phyloP scores from a whole-genome alignment of 1,140 invertebrate species.

The Potamilus streckersoni region DNA sequence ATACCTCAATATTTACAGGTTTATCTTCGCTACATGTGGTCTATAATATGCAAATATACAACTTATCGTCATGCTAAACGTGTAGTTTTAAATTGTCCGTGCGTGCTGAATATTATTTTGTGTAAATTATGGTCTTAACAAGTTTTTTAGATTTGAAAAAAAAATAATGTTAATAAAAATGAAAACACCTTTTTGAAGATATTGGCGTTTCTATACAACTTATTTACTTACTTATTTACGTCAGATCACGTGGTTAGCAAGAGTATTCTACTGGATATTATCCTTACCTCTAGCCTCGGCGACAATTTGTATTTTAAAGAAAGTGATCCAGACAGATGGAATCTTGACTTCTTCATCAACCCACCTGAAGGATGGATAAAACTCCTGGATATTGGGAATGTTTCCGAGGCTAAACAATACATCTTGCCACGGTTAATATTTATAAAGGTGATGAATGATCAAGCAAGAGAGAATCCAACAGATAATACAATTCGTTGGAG shows the following conservation, averaged over 20 bases:
- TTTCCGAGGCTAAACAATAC: slow-evolving; percentile 12
- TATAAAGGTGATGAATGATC: slow-evolving; percentile 9
- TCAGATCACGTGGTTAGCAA: slow-evolving; percentile 36
- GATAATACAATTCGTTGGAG: slow-evolving; percentile 29
- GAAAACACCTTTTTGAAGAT: too few relatives aligned
- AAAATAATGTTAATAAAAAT: too few relatives aligned
- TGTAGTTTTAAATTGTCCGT: too few relatives aligned
- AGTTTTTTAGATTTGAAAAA: too few relatives aligned
- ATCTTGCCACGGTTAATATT: slow-evolving; percentile 21
- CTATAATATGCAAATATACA: too few relatives aligned
- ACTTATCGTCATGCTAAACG: too few relatives aligned
- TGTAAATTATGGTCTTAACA: too few relatives aligned
- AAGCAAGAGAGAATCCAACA: slow-evolving; percentile 21
- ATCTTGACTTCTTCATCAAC: slow-evolving; percentile 27
- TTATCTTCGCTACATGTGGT: too few relatives aligned
- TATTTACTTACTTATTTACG: background rate
- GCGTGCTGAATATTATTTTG: too few relatives aligned
- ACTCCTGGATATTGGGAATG: slow-evolving; percentile 7
- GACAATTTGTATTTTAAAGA: slow-evolving; percentile 26
- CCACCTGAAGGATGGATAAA: slow-evolving; percentile 28
- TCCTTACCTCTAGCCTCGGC: slow-evolving; percentile 3
- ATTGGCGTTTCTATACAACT: too few relatives aligned
- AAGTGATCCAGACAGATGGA: slow-evolving; percentile 4
- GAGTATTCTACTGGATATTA: slow-evolving; percentile 20
- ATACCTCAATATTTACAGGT: too few relatives aligned